Evolutionary conservation across 2,888 invertebrate species (phyloP), one percentile per base, ranked within the genome.

Genomic region (Lissocephala sabroskyi): DNA sequence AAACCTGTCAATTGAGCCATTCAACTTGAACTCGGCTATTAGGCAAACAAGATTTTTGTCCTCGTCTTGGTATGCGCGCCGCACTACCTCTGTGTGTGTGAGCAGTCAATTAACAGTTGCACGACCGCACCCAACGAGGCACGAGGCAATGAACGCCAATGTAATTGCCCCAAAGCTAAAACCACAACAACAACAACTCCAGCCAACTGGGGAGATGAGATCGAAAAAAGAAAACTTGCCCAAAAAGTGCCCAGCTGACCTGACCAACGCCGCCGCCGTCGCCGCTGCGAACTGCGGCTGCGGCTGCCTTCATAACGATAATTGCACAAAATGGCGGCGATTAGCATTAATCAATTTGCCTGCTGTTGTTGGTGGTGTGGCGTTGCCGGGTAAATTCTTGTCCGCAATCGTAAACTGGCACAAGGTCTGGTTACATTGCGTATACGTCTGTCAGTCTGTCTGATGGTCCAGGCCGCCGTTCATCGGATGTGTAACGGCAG

Each of bases 21-120:
- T 80, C 74, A 79, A 78, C 75, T 78, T 81, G 79, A 80, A 79
- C 80, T 80, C 79, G 80, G 79, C 70, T 79, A 80, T 71, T 80
- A 65, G 79, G 75, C 73, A 80, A 79, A 68, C 80, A 59, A 79
- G 80, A 77, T 79, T 79, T 76, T 59, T 49, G 28, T 30, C 36
- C 26, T 49, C 28, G 11, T 46, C 29, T 28, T 37, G 32, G 40
- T 43, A 19, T 41, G 28, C n/a, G 10, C 36, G n/a, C 4, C 16
- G 16, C 14, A 6, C 29, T 26, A n/a, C 52, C 46, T 56, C 56
- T 59, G 23, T 56, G 46, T 55, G 54, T 56, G 55, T 55, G 16
- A 1, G 10, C 66, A 52, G 42, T 74, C 63, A 74, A 58, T 73
- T 74, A 62, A 74, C 66, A 55, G 74, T 67, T 67, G 74, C 59